Evolutionary conservation across 1,140 invertebrate species (phyloP).

Genomic region (Trissolcus basalis): DNA sequence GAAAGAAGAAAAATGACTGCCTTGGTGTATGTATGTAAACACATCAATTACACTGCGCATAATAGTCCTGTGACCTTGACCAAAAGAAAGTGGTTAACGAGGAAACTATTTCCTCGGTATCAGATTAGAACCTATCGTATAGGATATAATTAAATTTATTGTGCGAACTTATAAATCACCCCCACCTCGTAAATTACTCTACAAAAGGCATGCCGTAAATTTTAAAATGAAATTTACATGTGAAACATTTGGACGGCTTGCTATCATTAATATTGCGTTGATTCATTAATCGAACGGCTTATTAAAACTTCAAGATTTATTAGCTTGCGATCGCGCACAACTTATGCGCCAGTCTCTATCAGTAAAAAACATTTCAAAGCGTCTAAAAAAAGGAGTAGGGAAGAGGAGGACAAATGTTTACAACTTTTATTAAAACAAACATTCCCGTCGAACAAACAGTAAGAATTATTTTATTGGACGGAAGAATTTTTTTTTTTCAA

Average conservation of each 20-base stretch:
- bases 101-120: constrained; percentile 10
- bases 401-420: too few relatives aligned
- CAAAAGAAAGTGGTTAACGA: constrained; percentile 22
- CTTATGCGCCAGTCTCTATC: too few relatives aligned
- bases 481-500: too few relatives aligned
- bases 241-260: not conserved
- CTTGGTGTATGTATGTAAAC: not conserved
- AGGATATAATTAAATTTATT: constrained; percentile 16
- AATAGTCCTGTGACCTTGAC: constrained; percentile 12
- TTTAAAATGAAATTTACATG: constrained; percentile 6
- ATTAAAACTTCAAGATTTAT: not conserved
- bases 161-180: constrained; percentile 14
- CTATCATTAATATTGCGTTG: not conserved
- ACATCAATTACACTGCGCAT: not conserved
- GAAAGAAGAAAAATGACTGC: constrained; percentile 3
- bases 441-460: too few relatives aligned
- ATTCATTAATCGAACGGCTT: not conserved
- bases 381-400: too few relatives aligned
- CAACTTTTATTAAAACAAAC: too few relatives aligned
- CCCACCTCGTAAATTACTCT: constrained; percentile 3
- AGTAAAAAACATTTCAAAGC: too few relatives aligned
- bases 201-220: constrained; percentile 9
- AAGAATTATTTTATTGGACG: too few relatives aligned
- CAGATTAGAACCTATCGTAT: constrained; percentile 16
- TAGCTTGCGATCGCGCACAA: too few relatives aligned